Evolutionary conservation across 2,797 vertebrate genomes (phyloP).

Genomic region (Merluccius polli): DNA sequence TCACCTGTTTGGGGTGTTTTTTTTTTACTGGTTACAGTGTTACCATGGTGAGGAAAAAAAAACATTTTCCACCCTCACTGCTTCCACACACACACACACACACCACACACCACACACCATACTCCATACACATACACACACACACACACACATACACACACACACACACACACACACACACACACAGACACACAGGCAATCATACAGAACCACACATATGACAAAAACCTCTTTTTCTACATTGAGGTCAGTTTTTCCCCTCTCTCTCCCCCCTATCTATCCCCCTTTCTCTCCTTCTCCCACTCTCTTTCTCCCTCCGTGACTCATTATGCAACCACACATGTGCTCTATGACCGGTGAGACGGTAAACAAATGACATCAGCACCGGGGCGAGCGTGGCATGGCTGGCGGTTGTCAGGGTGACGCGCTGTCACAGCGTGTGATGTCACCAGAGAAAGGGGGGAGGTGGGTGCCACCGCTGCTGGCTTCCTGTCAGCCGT

Average conservation of each 20-base stretch:
- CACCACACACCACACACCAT: background rate
- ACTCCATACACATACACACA: background rate
- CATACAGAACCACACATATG: no score
- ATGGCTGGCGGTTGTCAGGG: slow-evolving; percentile 45
- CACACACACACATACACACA: background rate
- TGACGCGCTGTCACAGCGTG: slow-evolving; percentile 48
- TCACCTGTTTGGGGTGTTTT: slow-evolving; percentile 39
- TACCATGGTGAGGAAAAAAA: slow-evolving; percentile 33
- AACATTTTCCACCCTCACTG: background rate
- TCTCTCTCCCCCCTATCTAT: background rate
- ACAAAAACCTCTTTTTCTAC: background rate
- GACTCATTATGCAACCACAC: slow-evolving; percentile 42
- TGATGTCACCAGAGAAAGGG: slow-evolving; percentile 41
- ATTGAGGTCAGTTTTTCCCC: background rate
- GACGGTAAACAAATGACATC: slow-evolving; percentile 66
- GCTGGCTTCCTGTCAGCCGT: slow-evolving; percentile 39
- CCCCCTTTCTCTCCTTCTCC: background rate
- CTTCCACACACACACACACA: slow-evolving; percentile 7
- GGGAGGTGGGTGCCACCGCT: no score
- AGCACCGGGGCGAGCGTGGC: slow-evolving; percentile 35
- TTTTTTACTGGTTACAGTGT: slow-evolving; percentile 22
- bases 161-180: background rate
- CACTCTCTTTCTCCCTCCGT: background rate
- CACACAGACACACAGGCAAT: background rate
- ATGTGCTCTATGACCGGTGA: slow-evolving; percentile 45